Evolutionary conservation across 2,113 vertebrate genomes (phyloP), one percentile per base, ranked within the genome.

Genomic region (Calidris pygmaea): DNA sequence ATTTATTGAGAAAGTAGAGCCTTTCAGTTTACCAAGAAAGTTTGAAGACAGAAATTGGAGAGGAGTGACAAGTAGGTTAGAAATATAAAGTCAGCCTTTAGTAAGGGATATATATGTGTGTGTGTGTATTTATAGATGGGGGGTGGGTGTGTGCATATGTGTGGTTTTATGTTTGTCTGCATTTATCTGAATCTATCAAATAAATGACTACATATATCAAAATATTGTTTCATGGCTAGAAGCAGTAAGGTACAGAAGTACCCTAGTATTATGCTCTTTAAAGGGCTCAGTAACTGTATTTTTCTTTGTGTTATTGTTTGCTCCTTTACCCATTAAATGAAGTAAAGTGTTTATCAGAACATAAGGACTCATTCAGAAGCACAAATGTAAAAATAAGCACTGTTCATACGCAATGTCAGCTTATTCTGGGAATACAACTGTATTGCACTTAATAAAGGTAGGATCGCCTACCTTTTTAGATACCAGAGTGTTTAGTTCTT

Each of bases 121-220:
- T 43, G 9, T 8, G 10, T 39, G 26, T 60, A 8, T 74, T 87
- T 65, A 43, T 60, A 47, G 13, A 19, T 66, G 19, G 35, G 43
- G 16, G 17, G 26, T 32, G 63, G 3, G 1, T 1, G 14, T 13
- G 7, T 53, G 20, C 32, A 1, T 65, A 16, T 41, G 10, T 14
- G 3, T 68, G 7, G 0, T 11, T 72, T 75, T 53, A 34, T 62
- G 8, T 55, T 70, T 87, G 32, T 70, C 30, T 86, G 47, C 19
- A 6, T 90, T 74, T 81, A 35, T 71, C 72, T 55, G 41, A 77
- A 66, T 76, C 24, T 41, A 21, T 76, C 35, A 24, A 45, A 56
- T 41, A 71, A 26, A 19, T 68, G 35, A 53, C 66, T 80, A 22
- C 17, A 7, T 58, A 6, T 32, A 66, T 79, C 34, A 73, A n/a